Evolutionary conservation across 2,888 invertebrate species (phyloP), one percentile per base, ranked within the genome.

Genomic region (Cephus sareptanus): DNA sequence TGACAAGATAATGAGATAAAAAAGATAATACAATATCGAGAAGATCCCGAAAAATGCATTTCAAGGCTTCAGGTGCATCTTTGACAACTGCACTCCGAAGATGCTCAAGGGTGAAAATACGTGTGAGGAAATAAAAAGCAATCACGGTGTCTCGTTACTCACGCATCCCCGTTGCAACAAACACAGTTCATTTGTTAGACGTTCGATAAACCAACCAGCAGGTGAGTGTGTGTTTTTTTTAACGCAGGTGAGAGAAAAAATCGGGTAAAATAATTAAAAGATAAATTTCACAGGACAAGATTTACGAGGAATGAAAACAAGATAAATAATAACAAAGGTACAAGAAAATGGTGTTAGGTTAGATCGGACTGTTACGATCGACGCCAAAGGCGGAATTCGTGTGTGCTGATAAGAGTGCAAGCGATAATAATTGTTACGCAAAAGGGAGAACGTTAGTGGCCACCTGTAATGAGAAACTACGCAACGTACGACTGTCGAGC

Each of bases 151-250:
- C 56, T 23, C 56, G 56, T 79, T 77, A 77, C 75, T 79, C 79
- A 78, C 37, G 37, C 77, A 79, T 77, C 80, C 79, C 75, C 82
- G 86, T 89, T 89, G 89, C 89, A 85, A 90, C 89, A 90, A 90
- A 88, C 89, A 89, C 90, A 90, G 90, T 90, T 90, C 89, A 81
- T 82, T 79, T 71, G 71, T 71, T 71, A 71, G 71, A 71, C 31
- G 12, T 34, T 71, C 71, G 71, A 71, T 71, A 71, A 71, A 34
- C 34, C 71, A 71, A 34, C 34, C 34, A 34, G 33, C 71, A 71
- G 11, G 56, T 40, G 40, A 40, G 40, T 56, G 40, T 40, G 40
- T 40, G 15, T 37, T 13, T 56, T 56, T 56, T 56, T 56, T 23
- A 56, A 56, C 56, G 56, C 35, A 35, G 9, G 56, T 56, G 56